Percentiles rank a stretch among this genome's conserved stretches.
Evolutionary conservation across 2,797 vertebrate species (phyloP).

Genomic region (Heliangelus exortis): DNA sequence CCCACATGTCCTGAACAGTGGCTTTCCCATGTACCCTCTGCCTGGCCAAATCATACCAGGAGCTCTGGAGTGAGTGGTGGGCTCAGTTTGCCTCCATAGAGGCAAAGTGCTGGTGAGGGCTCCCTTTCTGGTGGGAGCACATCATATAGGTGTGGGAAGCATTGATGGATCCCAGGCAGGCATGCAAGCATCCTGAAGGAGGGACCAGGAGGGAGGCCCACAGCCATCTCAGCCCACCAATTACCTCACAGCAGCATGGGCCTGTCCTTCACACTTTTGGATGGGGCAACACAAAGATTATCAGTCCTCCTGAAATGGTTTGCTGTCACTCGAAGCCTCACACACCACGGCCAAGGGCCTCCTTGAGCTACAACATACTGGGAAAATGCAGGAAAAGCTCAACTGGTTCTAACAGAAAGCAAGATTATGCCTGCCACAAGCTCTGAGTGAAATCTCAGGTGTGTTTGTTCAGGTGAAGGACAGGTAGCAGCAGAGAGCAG

Average conservation of each 20-base stretch:
- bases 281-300: background rate
- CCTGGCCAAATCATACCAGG: background rate
- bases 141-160: accelerated
- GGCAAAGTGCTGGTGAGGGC: background rate
- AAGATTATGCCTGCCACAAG: accelerated
- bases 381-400: background rate
- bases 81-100: accelerated
- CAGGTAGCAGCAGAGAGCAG: background rate
- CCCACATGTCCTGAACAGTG: accelerated
- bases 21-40: background rate
- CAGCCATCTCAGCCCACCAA: background rate
- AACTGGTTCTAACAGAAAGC: background rate
- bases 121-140: background rate
- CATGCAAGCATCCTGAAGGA: background rate
- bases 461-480: background rate
- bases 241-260: background rate
- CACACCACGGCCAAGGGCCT: background rate
- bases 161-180: background rate
- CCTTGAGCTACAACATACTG: background rate
- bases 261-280: background rate
- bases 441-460: background rate
- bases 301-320: background rate
- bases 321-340: background rate
- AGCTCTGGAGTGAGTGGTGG: background rate
- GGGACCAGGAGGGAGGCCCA: accelerated